Base-by-base conservation (phyloP, 2,113 vertebrate genomes). In the Tetraodon nigroviridis region DNA sequence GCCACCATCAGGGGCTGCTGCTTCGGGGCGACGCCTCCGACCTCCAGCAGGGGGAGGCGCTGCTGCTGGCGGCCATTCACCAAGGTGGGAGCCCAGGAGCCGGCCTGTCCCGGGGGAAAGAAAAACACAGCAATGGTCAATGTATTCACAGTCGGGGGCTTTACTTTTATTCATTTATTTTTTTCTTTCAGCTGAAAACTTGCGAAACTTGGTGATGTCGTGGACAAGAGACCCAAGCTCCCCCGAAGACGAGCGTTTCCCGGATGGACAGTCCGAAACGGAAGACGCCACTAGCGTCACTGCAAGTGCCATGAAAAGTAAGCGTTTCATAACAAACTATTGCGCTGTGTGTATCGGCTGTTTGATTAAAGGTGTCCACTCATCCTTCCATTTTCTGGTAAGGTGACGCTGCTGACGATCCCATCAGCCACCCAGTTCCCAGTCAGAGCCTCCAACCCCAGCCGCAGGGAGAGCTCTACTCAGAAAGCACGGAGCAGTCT, bases 151-250 rank as follows among this genome's bases (percentile, higher is more conserved):
- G n/a, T n/a, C n/a, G n/a, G n/a, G n/a, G n/a, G n/a, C n/a, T n/a
- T n/a, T n/a, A n/a, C n/a, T n/a, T n/a, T n/a, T n/a, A n/a, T n/a
- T n/a, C n/a, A n/a, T n/a, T n/a, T n/a, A n/a, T n/a, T n/a, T n/a
- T n/a, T n/a, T n/a, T n/a, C n/a, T n/a, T 77, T 37, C 69, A 98
- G 96, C 91, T 68, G 94, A 95, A 73, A 86, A 73, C 58, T 90
- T 98, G 32, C 93, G 95, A 80, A 89, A 58, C 48, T 68, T 94
- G 42, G 66, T 97, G 56, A 72, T 91, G 21, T 71, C 64, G 18
- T 75, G 55, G 24, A 84, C 89, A 1, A 81, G 51, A 58, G 69
- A 46, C 15, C 17, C 64, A 19, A 50, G 20, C 5, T 11, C 52
- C 45, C 78, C 57, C 4, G 6, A 12, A 0, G 91, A 89, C 7